These are phyloP conservation scores for Acanthoscelides obtectus DNA, from an alignment of 2,888 invertebrate species.

Conservation along the genomic window DNA sequence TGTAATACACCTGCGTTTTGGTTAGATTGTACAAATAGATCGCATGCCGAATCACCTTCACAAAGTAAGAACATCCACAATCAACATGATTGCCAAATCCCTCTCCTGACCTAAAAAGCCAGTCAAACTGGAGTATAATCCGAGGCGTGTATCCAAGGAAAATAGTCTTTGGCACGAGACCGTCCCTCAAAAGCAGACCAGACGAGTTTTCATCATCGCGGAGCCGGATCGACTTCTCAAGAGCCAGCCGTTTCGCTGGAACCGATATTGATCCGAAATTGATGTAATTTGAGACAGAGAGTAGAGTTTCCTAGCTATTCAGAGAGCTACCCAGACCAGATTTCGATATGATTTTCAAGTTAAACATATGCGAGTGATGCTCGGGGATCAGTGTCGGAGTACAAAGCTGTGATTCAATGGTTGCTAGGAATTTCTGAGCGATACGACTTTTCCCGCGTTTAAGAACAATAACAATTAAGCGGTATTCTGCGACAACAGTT, in stretches of 20 bases:
- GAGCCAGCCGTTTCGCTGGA: background rate
- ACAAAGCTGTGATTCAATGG: background rate
- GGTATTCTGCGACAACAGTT: too few species aligned
- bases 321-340: conserved; percentile 21
- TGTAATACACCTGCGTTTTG: too few species aligned
- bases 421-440: too few species aligned
- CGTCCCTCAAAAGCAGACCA: conserved; percentile 24
- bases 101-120: background rate
- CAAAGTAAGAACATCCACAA: too few species aligned
- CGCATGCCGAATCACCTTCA: too few species aligned
- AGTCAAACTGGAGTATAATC: background rate
- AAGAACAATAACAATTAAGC: too few species aligned
- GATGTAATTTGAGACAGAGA: conserved; percentile 45
- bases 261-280: conserved; percentile 44
- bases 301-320: conserved; percentile 28
- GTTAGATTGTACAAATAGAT: too few species aligned
- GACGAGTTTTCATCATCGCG: conserved; percentile 19
- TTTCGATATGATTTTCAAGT: conserved; percentile 35
- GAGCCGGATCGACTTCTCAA: background rate
- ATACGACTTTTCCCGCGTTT: too few species aligned
- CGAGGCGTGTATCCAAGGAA: conserved; percentile 26
- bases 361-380: conserved; percentile 29
- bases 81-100: too few species aligned
- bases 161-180: conserved; percentile 35
- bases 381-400: conserved; percentile 1